A percentile compares a stretch with the other conserved stretches of the same genome.
Conservation (phyloP, 2,888 invertebrate species). For the Tinea semifulvella region DNA sequence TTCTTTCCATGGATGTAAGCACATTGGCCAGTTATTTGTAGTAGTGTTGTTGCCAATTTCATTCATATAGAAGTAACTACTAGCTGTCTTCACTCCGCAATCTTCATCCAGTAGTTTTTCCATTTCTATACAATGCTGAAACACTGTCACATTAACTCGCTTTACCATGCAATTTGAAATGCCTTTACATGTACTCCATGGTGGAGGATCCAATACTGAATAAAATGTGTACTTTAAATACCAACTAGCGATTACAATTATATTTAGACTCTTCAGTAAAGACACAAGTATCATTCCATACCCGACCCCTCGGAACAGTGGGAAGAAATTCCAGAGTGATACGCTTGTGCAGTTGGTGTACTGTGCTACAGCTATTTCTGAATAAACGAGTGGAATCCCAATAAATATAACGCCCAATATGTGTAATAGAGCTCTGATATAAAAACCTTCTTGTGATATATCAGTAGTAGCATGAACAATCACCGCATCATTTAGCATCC, state of each 20-base stretch:
- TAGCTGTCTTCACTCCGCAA: constrained; percentile 49
- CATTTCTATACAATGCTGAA: constrained; percentile 51
- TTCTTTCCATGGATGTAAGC: constrained; percentile 37
- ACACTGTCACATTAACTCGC: constrained; percentile 40
- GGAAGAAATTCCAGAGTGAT: constrained; percentile 48
- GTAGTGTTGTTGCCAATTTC: constrained; percentile 43
- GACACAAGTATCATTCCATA: constrained; percentile 37
- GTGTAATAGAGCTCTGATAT: constrained; percentile 31
- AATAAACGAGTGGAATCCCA: constrained; percentile 49
- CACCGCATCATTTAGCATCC: constrained; percentile 48
- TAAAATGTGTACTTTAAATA: constrained; percentile 44
- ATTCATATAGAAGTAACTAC: constrained; percentile 41
- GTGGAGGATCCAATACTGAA: constrained; percentile 39
- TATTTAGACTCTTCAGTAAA: constrained; percentile 36
- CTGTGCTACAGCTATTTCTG: constrained; percentile 50
- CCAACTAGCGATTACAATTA: constrained; percentile 40
- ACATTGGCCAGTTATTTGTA: constrained; percentile 21
- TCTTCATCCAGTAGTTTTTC: constrained; percentile 40
- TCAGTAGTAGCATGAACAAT: constrained; percentile 33
- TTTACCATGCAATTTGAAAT: constrained; percentile 47
- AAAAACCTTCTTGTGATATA: constrained; percentile 41
- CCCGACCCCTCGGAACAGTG: constrained; percentile 41
- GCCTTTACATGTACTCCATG: constrained; percentile 47
- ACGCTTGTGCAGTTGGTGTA: constrained; percentile 44
- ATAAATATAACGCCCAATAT: constrained; percentile 34